Conservation (phyloP, 1,140 invertebrate species). For the Listronotus bonariensis region DNA sequence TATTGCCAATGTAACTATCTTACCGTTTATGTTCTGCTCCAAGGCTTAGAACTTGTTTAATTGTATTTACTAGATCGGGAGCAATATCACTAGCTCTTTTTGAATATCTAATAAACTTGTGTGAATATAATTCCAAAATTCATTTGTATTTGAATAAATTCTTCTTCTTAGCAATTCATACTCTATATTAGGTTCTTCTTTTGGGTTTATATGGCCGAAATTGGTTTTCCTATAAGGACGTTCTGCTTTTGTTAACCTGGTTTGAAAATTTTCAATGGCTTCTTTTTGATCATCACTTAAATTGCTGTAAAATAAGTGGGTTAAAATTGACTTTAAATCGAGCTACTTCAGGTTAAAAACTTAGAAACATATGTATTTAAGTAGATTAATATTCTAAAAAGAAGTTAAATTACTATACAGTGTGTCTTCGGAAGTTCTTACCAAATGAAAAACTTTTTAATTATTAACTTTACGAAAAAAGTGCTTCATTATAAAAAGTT, state of each 20-base stretch:
- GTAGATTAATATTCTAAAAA: too few species aligned
- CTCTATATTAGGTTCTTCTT: constrained; percentile 69
- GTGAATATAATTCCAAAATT: constrained; percentile 80
- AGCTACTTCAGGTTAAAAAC: too few species aligned
- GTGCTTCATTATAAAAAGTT: too few species aligned
- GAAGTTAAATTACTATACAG: too few species aligned
- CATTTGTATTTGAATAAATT: constrained; percentile 76
- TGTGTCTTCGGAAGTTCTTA: too few species aligned
- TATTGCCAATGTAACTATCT: constrained; percentile 16
- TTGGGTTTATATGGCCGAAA: constrained; percentile 46
- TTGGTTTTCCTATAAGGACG: constrained; percentile 41
- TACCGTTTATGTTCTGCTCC: constrained; percentile 72
- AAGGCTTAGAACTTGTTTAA: constrained; percentile 66
- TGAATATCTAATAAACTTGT: constrained; percentile 75
- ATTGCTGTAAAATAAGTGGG: constrained; percentile 42
- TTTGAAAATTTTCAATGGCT: constrained; percentile 54
- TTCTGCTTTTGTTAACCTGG: constrained; percentile 53
- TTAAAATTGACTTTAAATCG: too few species aligned
- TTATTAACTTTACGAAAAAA: too few species aligned
- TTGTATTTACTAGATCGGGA: constrained; percentile 58
- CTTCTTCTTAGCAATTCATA: constrained; percentile 82
- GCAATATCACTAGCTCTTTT: constrained; percentile 60
- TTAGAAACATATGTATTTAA: too few species aligned
- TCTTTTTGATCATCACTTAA: constrained; percentile 54
- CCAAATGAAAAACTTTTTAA: too few species aligned